These are phyloP conservation scores for Amphiprion clarkii DNA, from an alignment of 2,797 vertebrate genomes.

Conservation along the genomic window DNA sequence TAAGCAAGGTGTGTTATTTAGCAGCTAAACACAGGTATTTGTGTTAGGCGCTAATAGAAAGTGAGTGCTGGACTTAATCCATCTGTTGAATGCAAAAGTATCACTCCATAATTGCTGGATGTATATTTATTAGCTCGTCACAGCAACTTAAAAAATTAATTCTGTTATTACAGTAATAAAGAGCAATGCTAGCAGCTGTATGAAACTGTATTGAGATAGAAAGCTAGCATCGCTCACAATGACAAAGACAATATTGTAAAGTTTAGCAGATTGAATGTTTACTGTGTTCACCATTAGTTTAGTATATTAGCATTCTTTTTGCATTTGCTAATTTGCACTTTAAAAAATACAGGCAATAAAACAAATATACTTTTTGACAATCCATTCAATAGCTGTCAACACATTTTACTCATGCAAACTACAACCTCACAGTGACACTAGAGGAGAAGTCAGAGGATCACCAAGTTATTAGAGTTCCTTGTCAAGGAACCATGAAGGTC, in stretches of 20 bases:
- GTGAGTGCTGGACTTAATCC: background rate
- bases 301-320: background rate
- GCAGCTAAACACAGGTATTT: background rate
- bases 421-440: background rate
- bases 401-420: no score
- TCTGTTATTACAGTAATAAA: background rate
- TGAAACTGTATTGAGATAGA: background rate
- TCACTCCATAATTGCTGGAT: no score
- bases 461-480: background rate
- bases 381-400: no score
- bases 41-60: background rate
- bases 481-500: background rate
- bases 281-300: background rate
- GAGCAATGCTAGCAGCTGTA: no score
- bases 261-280: background rate
- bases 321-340: background rate
- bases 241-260: background rate
- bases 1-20: background rate
- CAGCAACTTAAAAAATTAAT: background rate
- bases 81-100: background rate
- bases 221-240: background rate
- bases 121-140: background rate
- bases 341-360: background rate
- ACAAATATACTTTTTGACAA: no score
- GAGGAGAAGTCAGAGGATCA: background rate